These are phyloP conservation scores for Panagrolaimus sp. DNA, from an alignment of 1,140 invertebrate species.

Conservation along the genomic window DNA sequence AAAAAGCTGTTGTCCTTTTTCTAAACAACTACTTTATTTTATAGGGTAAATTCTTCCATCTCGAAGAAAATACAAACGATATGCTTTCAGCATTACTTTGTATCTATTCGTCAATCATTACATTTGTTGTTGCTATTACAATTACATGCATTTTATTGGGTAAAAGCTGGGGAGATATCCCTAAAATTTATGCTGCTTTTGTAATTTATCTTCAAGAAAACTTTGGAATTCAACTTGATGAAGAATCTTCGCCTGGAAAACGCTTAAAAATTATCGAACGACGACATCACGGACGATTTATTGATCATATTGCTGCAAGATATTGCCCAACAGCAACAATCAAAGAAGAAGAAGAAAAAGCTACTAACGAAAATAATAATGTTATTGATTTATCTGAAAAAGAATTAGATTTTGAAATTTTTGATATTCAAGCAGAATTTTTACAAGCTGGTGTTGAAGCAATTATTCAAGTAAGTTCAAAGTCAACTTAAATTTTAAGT, in stretches of 20 bases:
- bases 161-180: conserved; percentile 1
- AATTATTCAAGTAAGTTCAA: conserved; percentile 8
- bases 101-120: neutral
- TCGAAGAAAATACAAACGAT: too few species aligned
- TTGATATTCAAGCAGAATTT: conserved; percentile 12
- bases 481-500: neutral
- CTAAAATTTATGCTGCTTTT: neutral
- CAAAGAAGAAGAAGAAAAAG: too few species aligned
- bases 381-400: neutral
- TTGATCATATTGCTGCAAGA: neutral
- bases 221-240: neutral
- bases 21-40: too few species aligned
- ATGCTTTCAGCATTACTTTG: too few species aligned
- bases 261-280: conserved; percentile 1
- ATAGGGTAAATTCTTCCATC: too few species aligned
- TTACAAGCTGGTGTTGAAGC: conserved; percentile 14
- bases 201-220: neutral
- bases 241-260: neutral
- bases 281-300: conserved; percentile 3
- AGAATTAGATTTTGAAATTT: neutral
- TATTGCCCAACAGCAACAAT: neutral
- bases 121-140: neutral
- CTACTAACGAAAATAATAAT: neutral
- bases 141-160: neutral
- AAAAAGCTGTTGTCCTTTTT: too few species aligned